These are phyloP conservation scores for Lepidurus arcticus DNA, from an alignment of 1,140 invertebrate species.

Conservation along the genomic window DNA sequence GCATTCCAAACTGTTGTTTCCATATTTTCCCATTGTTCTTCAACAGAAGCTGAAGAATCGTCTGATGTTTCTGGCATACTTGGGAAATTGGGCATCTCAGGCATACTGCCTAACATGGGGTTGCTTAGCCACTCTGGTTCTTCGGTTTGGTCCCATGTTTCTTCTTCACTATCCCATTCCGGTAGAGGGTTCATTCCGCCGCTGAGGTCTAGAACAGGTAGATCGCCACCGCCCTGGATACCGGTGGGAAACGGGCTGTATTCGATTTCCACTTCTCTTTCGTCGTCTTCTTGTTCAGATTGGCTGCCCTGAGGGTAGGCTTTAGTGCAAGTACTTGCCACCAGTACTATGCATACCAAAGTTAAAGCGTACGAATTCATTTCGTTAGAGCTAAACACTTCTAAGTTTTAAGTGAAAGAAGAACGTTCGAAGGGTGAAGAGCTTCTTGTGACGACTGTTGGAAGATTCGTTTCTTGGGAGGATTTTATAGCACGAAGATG, in stretches of 20 bases:
- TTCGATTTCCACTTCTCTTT: not conserved
- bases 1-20: too few species aligned
- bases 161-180: not conserved
- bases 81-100: too few species aligned
- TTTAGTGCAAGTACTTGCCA: too few species aligned
- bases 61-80: not conserved
- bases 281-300: not conserved
- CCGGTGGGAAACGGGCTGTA: not conserved
- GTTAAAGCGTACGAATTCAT: too few species aligned
- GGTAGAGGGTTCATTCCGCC: not conserved
- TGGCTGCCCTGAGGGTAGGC: not conserved
- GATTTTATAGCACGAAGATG: too few species aligned
- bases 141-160: not conserved
- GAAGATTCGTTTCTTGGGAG: too few species aligned
- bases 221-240: not conserved
- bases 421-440: too few species aligned
- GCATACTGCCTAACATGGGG: not conserved
- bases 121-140: not conserved
- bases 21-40: not conserved
- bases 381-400: too few species aligned
- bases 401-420: too few species aligned
- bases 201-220: not conserved
- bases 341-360: too few species aligned
- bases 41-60: not conserved
- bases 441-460: too few species aligned